A percentile compares a stretch with the other conserved stretches of the same genome.
Evolutionary conservation across 2,888 invertebrate species (phyloP).

Genomic region (Nycteola revayana): DNA sequence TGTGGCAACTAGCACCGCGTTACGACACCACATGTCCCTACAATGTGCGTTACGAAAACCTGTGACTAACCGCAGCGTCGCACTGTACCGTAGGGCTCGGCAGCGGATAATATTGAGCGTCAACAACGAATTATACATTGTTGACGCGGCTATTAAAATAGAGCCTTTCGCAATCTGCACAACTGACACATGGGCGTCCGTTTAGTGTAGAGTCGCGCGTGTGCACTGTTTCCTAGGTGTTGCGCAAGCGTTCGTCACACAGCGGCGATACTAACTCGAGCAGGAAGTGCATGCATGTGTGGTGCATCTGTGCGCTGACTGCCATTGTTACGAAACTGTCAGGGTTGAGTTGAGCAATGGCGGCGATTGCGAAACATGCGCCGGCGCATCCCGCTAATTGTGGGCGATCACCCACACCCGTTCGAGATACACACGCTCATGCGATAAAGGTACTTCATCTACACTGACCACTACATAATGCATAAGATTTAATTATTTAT

Average conservation of each 20-base stretch:
- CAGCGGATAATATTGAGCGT: conserved; percentile 45
- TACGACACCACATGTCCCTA: conserved; percentile 77
- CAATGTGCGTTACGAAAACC: conserved; percentile 79
- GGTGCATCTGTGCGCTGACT: conserved; percentile 72
- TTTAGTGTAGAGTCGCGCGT: conserved; percentile 54
- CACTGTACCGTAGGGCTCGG: conserved; percentile 49
- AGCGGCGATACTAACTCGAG: conserved; percentile 68
- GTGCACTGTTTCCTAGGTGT: conserved; percentile 58
- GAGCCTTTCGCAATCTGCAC: conserved; percentile 56
- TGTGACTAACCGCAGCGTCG: conserved; percentile 64
- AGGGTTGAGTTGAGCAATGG: conserved; percentile 78
- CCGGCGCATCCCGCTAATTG: conserved; percentile 73
- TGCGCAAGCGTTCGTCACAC: conserved; percentile 68
- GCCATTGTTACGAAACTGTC: conserved; percentile 79
- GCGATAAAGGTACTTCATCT: conserved; percentile 13
- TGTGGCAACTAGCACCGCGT: conserved; percentile 66
- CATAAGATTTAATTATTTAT: not conserved
- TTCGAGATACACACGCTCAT: conserved; percentile 21
- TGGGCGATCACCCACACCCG: conserved; percentile 65
- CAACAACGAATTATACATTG: conserved; percentile 50
- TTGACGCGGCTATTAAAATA: conserved; percentile 51
- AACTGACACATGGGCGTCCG: conserved; percentile 52
- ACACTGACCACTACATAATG: not conserved
- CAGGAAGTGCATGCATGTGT: conserved; percentile 79
- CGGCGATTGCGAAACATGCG: conserved; percentile 65